Base-by-base conservation (phyloP, 1,140 invertebrate species). In the Sogatella furcifera region DNA sequence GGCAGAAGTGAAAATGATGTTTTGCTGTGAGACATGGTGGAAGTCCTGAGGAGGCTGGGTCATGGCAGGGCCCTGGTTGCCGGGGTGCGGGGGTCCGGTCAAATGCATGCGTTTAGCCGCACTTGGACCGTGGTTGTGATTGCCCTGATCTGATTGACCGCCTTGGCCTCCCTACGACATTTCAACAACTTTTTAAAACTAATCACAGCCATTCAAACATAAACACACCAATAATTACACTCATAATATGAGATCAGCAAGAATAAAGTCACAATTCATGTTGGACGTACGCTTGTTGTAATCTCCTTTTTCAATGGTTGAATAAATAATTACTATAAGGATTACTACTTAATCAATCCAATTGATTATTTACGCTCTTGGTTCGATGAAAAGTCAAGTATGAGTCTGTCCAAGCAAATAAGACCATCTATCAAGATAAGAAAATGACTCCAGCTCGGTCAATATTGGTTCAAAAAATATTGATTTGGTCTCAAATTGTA, bases 21-120 rank as follows among this genome's bases (percentile, higher is more conserved):
- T 65, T 31, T 72, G 70, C 55, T 68, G 67, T 21, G 67, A 64
- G 2, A 68, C 44, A 57, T 67, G 61, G 31, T 67, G 66, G 38
- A 67, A 61, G 10, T 65, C 62, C 22, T 66, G 67, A 22, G 69
- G 68, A 42, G 68, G 63, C 44, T 70, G 61, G 28, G 66, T 66
- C 68, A 42, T 72, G 67, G 52, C 71, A 68, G 56, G 69, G 69
- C 22, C 68, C 64, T 38, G 73, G 67, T 54, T 73, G 69, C 19
- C 71, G 70, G 43, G 70, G 68, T 61, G 71, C 9, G 71, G 70
- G 10, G 73, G 71, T 15, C 63, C 65, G 34, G 68, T 68, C 71
- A 85, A 74, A 55, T 83, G 72, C 63, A 83, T 80, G 60, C 83
- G 69, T 69, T 85, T 84, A 0, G 81, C 80, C 34, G 77, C 79